Base-by-base conservation (phyloP, 2,888 invertebrate species). In the Lordiphosa andalusiaca region DNA sequence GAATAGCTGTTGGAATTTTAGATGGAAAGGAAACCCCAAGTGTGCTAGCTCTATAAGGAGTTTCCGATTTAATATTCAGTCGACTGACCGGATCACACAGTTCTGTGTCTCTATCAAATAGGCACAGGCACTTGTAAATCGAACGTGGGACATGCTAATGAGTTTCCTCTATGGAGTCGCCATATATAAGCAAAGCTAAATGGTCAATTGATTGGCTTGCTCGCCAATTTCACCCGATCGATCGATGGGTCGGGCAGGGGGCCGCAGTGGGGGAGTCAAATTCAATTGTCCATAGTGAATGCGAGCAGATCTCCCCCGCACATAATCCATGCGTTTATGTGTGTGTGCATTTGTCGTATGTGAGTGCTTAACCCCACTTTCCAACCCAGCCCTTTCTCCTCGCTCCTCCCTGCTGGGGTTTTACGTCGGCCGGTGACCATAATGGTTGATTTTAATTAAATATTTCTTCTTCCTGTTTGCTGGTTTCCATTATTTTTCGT, bases 361-460 rank as follows among this genome's bases (percentile, higher is more conserved):
- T 3, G 30, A 10, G 30, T 30, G 30, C 21, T 39, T 7, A 25
- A 7, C 42, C 13, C 25, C 12, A 5, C 30, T 9, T 10, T 10
- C 13, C 30, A 30, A 4, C 36, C 6, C 21, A 25, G 10, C 33
- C 13, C 12, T 35, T n/a, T 39, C 56, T 39, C 55, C 56, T 39
- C 55, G 16, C 16, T 38, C 21, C 50, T 19, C 62, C 48, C 65
- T 65, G 65, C 62, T 49, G 65, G 44, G 49, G 60, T 60, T 61
- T 33, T 80, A 54, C 65, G 71, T 67, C 70, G 76, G 68, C 69
- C 81, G 85, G 77, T 84, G 85, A 75, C 63, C 77, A 82, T 69
- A 74, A 84, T 77, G 72, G 75, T 82, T 88, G 87, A 85, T 86
- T 88, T 89, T 88, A 89, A 89, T 89, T 89, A 89, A 89, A 88